phyloP scores from a whole-genome alignment of 2,888 invertebrate species.

The Synergus japonicus region DNA sequence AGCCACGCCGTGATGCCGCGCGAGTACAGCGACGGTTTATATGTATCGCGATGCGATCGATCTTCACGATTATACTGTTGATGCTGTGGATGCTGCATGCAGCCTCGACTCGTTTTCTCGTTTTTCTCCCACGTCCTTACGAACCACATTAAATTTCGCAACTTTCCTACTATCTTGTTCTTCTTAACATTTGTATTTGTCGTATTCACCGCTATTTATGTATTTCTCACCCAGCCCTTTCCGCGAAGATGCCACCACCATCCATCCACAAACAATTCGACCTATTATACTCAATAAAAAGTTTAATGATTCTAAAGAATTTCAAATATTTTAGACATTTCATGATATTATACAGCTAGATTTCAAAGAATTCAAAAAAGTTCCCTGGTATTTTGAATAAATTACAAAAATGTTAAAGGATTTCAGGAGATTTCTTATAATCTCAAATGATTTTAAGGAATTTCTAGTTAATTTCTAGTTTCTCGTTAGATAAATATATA shows the following conservation, averaged over 20 bases:
- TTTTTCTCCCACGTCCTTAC: constrained; percentile 56
- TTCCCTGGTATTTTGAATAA: too few relatives aligned
- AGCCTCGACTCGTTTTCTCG: constrained; percentile 42
- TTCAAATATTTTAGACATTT: too few relatives aligned
- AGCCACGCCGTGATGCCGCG: constrained; percentile 62
- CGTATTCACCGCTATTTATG: constrained; percentile 9
- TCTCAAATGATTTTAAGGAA: too few relatives aligned
- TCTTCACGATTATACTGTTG: constrained; percentile 50
- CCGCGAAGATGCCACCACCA: neutral
- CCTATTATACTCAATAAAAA: too few relatives aligned
- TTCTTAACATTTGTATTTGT: constrained; percentile 41
- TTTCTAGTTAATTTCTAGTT: too few relatives aligned
- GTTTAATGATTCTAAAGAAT: too few relatives aligned
- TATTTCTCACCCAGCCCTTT: constrained; percentile 26
- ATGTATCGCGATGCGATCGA: constrained; percentile 54
- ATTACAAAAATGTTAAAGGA: too few relatives aligned
- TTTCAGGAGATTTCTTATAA: too few relatives aligned
- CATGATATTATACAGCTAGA: too few relatives aligned
- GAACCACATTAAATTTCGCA: constrained; percentile 54
- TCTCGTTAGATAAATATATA: constrained; percentile 1
- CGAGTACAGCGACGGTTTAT: constrained; percentile 55
- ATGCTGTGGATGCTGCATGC: constrained; percentile 46
- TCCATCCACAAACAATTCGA: constrained; percentile 1
- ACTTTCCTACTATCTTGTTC: constrained; percentile 44
- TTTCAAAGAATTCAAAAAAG: too few relatives aligned